Base-by-base conservation (phyloP, 1,140 invertebrate genomes). In the Leptonema lineaticorne region DNA sequence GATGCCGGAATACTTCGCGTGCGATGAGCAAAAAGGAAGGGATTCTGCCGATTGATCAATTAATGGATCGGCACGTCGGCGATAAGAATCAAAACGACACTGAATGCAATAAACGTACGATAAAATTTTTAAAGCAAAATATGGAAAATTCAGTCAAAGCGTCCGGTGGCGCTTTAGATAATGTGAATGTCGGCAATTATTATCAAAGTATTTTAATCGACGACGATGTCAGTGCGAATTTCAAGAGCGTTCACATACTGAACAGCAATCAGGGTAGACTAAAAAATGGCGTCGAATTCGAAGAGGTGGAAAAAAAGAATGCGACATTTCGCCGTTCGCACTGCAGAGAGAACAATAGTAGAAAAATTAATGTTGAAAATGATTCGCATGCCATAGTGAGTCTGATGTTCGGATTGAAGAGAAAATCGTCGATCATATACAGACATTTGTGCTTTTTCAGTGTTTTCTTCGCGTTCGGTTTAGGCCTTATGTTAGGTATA, bases 401-500 rank as follows among this genome's bases (percentile, higher is more conserved):
- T 53, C n/a, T 53, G 27, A 53, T 53, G 50, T 26, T 53, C 6
- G 50, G 50, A 2, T 26, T 53, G 22, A 53, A 53, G 24, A 53
- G 50, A 53, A 53, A 53, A 26, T 53, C 50, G 9, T 53, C 50
- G 20, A 3, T 22, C 1, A 26, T 24, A 5, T 53, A 53, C 50
- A 53, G 22, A 53, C 18, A 73, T 26, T 53, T 66, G 37, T 73
- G 71, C 41, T 30, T 72, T 14, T 29, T 70, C 11, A 70, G 68
- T 53, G 69, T 73, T 3, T 60, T 60, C 6, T 28, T 70, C 48
- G 71, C 71, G 18, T 73, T 73, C 57, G 69, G 37, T 27, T 50
- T 73, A 45, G 71, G 71, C 16, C 33, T 73, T 20, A 11, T 70
- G 9, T 70, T 73, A 62, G 71, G 71, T 65, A 50, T 70, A 62